A percentile compares a stretch with the other conserved stretches of the same genome.
phyloP scores from a whole-genome alignment of 2,113 vertebrate genomes.

The Apodemus sylvaticus region DNA sequence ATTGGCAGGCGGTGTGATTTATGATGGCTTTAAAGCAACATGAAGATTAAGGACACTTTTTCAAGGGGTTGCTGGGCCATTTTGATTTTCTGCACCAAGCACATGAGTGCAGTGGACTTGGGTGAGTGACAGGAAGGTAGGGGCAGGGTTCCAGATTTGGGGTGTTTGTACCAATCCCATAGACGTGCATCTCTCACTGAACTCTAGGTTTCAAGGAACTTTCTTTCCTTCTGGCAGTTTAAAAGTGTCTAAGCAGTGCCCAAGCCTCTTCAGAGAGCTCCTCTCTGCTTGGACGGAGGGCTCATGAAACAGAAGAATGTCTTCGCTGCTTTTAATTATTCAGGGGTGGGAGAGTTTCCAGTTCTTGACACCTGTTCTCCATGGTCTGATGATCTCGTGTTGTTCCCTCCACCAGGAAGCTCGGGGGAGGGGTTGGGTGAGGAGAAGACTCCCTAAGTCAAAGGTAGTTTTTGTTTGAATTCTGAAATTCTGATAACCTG shows the following conservation, averaged over 20 bases:
- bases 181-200: background rate
- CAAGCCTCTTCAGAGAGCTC: background rate
- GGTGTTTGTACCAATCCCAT: background rate
- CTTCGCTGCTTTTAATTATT: slow-evolving; percentile 43
- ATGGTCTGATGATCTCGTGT: background rate
- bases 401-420: background rate
- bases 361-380: background rate
- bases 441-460: background rate
- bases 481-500: background rate
- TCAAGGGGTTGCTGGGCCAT: slow-evolving; percentile 76
- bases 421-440: background rate
- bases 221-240: background rate
- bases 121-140: background rate
- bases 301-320: background rate
- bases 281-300: background rate
- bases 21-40: slow-evolving; percentile 82
- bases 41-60: slow-evolving; percentile 81
- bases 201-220: background rate
- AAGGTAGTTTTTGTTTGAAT: slow-evolving; percentile 39
- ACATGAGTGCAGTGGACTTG: background rate
- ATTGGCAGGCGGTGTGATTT: slow-evolving; percentile 80
- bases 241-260: background rate
- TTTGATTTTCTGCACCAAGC: slow-evolving; percentile 69
- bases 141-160: background rate
- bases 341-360: background rate